Conservation (phyloP, 2,888 invertebrate genomes). For the Drosophila mimica region DNA sequence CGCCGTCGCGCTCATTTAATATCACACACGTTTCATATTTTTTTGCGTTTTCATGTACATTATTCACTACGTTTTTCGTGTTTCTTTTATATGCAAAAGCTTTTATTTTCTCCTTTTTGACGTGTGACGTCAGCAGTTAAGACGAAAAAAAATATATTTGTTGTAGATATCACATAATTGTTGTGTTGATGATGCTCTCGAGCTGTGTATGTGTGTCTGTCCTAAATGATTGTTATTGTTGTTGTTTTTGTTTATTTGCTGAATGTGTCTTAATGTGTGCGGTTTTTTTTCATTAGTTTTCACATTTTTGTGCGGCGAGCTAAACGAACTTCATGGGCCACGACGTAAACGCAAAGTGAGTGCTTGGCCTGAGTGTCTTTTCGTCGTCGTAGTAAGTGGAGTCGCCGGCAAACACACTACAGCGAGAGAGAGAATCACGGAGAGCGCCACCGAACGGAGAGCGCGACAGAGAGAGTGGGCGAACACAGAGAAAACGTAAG, state of each 20-base stretch:
- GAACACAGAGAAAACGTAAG: conserved; percentile 59
- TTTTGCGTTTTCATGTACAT: conserved; percentile 56
- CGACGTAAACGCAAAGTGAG: conserved; percentile 74
- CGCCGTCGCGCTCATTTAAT: conserved; percentile 64
- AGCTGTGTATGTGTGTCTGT: conserved; percentile 17
- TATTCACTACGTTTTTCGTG: conserved; percentile 43
- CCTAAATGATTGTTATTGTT: conserved; percentile 36
- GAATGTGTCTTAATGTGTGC: conserved; percentile 36
- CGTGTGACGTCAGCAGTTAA: conserved; percentile 73
- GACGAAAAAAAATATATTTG: conserved; percentile 40
- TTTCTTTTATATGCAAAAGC: conserved; percentile 49
- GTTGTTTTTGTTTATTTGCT: conserved; percentile 39
- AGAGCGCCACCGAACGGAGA: conserved; percentile 27
- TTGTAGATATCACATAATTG: conserved; percentile 79
- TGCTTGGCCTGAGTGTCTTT: conserved; percentile 50
- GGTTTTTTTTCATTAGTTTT: conserved; percentile 56
- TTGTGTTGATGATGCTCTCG: conserved; percentile 47
- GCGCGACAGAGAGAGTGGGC: conserved; percentile 21
- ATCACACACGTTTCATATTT: conserved; percentile 79
- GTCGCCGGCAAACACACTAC: conserved; percentile 61
- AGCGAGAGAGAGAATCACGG: conserved; percentile 50
- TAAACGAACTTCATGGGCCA: conserved; percentile 73
- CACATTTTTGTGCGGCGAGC: conserved; percentile 54
- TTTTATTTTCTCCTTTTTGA: conserved; percentile 29
- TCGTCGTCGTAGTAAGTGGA: conserved; percentile 63